Conservation (phyloP, 2,888 invertebrate genomes). For the Lasioglossum lativentre region DNA sequence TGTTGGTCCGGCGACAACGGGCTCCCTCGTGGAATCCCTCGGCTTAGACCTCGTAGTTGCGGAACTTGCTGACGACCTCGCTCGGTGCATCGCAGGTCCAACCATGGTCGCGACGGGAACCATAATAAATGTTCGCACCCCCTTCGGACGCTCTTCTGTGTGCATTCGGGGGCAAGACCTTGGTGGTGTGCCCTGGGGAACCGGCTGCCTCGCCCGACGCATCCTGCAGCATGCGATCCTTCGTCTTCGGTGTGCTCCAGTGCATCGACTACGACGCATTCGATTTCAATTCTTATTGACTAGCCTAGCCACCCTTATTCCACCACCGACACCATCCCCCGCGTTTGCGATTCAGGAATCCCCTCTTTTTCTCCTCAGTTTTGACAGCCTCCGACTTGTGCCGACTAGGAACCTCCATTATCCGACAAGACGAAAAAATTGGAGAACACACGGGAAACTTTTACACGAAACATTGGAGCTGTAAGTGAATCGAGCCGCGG, state of each 20-base stretch:
- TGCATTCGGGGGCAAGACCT: conserved; percentile 85
- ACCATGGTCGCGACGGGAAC: conserved; percentile 85
- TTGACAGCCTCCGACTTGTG: background rate
- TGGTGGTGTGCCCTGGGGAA: conserved; percentile 87
- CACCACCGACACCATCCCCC: background rate
- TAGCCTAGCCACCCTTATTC: background rate
- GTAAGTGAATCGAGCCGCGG: no score
- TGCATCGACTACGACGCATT: conserved; percentile 91
- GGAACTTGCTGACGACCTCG: conserved; percentile 94
- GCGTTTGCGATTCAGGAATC: no score
- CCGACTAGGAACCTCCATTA: background rate
- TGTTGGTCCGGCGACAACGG: conserved; percentile 42
- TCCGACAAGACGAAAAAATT: background rate
- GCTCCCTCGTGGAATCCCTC: background rate
- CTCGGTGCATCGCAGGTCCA: conserved; percentile 92
- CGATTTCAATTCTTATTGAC: background rate
- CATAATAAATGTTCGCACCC: conserved; percentile 91
- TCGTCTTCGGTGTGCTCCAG: conserved; percentile 95
- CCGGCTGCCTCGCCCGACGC: conserved; percentile 82
- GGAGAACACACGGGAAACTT: background rate
- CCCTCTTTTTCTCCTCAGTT: background rate
- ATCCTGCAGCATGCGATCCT: conserved; percentile 93
- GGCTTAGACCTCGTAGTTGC: conserved; percentile 95
- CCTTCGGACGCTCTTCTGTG: conserved; percentile 93
- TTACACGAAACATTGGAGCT: background rate